A percentile compares a stretch with the other conserved stretches of the same genome.
These are phyloP conservation scores for Tribolium freemani DNA, from an alignment of 2,888 invertebrate species.

Conservation along the genomic window DNA sequence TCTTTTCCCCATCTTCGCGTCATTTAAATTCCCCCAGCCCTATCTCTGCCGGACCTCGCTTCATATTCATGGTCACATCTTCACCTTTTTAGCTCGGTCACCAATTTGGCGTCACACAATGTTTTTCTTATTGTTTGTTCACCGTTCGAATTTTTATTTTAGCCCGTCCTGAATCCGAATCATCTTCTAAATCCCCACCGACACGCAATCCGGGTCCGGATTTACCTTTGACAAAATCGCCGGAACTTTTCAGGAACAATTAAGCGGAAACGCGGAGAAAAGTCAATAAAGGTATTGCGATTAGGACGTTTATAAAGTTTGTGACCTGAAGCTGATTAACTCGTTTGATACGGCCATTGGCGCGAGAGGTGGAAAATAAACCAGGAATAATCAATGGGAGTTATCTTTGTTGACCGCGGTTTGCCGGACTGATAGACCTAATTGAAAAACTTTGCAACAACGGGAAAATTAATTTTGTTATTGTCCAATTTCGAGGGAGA, in stretches of 20 bases:
- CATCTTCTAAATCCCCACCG: not conserved
- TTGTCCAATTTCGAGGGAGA: not conserved
- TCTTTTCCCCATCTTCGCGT: not conserved
- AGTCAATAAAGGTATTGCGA: constrained; percentile 24
- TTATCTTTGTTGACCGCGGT: not conserved
- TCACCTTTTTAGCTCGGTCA: not conserved
- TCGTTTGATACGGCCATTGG: constrained; percentile 30
- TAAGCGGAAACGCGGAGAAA: constrained; percentile 15
- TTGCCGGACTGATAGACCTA: not conserved
- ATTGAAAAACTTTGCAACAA: constrained; percentile 1
- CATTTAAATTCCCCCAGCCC: constrained; percentile 17
- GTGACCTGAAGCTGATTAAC: constrained; percentile 31
- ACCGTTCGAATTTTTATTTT: constrained; percentile 2
- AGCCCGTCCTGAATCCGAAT: not conserved
- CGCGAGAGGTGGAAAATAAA: constrained; percentile 23
- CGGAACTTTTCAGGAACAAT: constrained; percentile 15
- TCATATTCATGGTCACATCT: constrained; percentile 29
- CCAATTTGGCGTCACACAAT: constrained; percentile 1
- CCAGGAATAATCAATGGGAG: constrained; percentile 3
- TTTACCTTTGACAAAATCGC: constrained; percentile 6
- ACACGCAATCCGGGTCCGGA: not conserved
- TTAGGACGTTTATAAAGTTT: constrained; percentile 11
- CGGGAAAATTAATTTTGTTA: not conserved
- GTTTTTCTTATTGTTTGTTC: constrained; percentile 1
- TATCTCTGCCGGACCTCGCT: constrained; percentile 15